Conservation (phyloP, 2,888 invertebrate genomes). For the Laspeyria flexula region DNA sequence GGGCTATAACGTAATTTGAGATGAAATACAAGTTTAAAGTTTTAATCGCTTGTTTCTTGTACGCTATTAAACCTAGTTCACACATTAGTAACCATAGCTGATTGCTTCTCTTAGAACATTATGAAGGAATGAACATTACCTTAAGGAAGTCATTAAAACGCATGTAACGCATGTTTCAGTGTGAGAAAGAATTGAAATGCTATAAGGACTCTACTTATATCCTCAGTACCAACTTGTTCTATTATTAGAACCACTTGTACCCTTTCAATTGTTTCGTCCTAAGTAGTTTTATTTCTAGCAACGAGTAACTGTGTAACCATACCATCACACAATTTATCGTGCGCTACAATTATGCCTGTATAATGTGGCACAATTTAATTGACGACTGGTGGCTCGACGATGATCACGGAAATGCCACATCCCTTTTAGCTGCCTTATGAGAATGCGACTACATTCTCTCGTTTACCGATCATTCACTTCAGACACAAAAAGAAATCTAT, state of each 20-base stretch:
- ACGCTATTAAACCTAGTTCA: neutral
- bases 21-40: neutral
- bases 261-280: neutral
- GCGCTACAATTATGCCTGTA: neutral
- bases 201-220: neutral
- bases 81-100: neutral
- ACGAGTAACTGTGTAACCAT: neutral
- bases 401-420: neutral
- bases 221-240: neutral
- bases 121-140: neutral
- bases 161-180: neutral
- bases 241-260: neutral
- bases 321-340: neutral
- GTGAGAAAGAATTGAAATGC: neutral
- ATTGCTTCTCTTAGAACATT: neutral
- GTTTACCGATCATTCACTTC: conserved; percentile 2
- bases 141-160: neutral
- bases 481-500: neutral
- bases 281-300: neutral
- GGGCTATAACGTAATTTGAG: neutral
- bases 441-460: neutral
- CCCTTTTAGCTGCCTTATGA: neutral
- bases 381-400: neutral
- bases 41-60: neutral
- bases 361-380: neutral